phyloP scores from a whole-genome alignment of 2,888 invertebrate species.

The Ectemnius continuus region DNA sequence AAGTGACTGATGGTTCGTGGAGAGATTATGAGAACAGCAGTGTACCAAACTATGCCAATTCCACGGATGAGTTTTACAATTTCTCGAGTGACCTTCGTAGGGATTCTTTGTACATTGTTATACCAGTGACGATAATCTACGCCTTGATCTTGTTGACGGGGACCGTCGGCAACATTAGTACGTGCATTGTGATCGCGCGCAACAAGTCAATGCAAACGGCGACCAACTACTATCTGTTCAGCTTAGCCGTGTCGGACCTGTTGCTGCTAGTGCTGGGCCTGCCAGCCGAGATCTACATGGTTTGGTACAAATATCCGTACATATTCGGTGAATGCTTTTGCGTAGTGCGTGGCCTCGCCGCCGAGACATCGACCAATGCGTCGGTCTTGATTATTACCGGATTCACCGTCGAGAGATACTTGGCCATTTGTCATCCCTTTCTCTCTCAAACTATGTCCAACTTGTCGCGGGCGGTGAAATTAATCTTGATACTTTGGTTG shows the following conservation, averaged over 20 bases:
- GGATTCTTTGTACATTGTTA: conserved; percentile 77
- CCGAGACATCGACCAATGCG: conserved; percentile 81
- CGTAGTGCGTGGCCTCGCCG: conserved; percentile 79
- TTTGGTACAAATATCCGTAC: conserved; percentile 79
- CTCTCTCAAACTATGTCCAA: conserved; percentile 91
- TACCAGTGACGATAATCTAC: conserved; percentile 80
- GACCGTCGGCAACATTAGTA: conserved; percentile 82
- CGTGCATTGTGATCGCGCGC: conserved; percentile 82
- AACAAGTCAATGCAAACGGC: conserved; percentile 84
- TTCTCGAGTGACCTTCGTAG: conserved; percentile 60
- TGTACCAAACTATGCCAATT: background rate
- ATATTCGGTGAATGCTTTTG: conserved; percentile 81
- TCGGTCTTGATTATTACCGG: conserved; percentile 82
- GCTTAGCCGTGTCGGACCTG: conserved; percentile 82
- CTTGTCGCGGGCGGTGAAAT: conserved; percentile 89
- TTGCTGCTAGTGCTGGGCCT: conserved; percentile 81
- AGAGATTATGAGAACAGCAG: too few relatives aligned
- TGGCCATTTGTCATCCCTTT: conserved; percentile 86
- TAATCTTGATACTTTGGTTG: conserved; percentile 90
- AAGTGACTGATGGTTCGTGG: too few relatives aligned
- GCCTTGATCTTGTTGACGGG: conserved; percentile 81
- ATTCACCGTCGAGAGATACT: conserved; percentile 85
- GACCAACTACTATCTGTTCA: conserved; percentile 84
- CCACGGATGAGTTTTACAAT: background rate
- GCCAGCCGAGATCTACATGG: conserved; percentile 80